Conservation (phyloP, 2,888 invertebrate genomes). For the Campoletis raptor region DNA sequence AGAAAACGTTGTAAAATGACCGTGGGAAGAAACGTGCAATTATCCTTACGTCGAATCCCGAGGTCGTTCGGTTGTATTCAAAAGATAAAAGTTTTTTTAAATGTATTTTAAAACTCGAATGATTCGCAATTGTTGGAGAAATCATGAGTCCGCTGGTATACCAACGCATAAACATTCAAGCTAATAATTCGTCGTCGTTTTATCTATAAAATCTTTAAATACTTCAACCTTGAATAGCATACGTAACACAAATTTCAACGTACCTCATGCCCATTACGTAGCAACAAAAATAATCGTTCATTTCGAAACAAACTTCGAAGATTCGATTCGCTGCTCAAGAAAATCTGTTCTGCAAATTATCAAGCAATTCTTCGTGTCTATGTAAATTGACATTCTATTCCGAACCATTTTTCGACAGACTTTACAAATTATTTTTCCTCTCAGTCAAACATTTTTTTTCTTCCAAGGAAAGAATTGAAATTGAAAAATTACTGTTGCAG, state of each 20-base stretch:
- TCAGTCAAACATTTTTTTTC: not conserved
- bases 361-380: not conserved
- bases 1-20: constrained; percentile 21
- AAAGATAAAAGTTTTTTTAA: constrained; percentile 11
- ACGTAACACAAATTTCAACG: constrained; percentile 1
- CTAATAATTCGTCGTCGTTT: constrained; percentile 43
- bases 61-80: constrained; percentile 39
- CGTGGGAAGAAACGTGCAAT: constrained; percentile 61
- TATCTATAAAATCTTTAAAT: constrained; percentile 42
- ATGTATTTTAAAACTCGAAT: not conserved
- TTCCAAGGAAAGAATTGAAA: too few relatives aligned
- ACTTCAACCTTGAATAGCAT: constrained; percentile 39
- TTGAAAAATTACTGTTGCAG: too few relatives aligned
- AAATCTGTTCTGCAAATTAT: not conserved
- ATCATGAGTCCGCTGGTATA: not conserved
- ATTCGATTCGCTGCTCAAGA: constrained; percentile 1
- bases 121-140: constrained; percentile 8
- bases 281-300: constrained; percentile 13
- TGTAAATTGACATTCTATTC: not conserved
- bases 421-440: not conserved
- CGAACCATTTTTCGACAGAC: not conserved
- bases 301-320: constrained; percentile 1
- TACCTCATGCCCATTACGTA: constrained; percentile 28
- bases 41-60: constrained; percentile 33
- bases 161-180: constrained; percentile 25